Conservation (phyloP, 2,113 vertebrate species). For the Amblyornis subalaris region DNA sequence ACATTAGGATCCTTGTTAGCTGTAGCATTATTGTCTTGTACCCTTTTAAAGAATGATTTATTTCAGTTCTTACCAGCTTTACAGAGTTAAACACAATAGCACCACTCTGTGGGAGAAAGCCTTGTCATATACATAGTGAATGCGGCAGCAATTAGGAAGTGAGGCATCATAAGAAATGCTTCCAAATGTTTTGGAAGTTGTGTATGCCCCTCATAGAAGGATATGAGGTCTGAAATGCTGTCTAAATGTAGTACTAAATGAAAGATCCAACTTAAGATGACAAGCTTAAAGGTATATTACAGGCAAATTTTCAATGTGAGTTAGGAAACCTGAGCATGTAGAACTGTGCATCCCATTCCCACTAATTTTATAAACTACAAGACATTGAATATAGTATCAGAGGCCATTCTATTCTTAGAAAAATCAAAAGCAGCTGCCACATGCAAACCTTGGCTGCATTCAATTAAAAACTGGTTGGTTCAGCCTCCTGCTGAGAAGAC, state of each 20-base stretch:
- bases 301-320: neutral
- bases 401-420: neutral
- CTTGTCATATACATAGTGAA: neutral
- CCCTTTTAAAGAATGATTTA: neutral
- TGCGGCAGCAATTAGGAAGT: neutral
- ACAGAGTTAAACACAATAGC: conserved; percentile 46
- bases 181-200: neutral
- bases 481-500: neutral
- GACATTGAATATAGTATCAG: neutral
- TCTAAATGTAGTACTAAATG: neutral
- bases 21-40: neutral
- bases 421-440: neutral
- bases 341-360: neutral
- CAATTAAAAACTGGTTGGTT: neutral
- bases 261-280: neutral
- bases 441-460: neutral
- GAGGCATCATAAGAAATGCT: neutral
- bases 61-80: neutral
- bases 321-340: neutral
- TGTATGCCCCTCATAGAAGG: neutral
- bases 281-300: neutral
- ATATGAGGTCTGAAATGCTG: neutral
- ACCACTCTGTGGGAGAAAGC: conserved; percentile 34
- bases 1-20: neutral
- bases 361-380: neutral